Conservation (phyloP, 2,113 vertebrate genomes). For the Nycticryphes semicollaris region DNA sequence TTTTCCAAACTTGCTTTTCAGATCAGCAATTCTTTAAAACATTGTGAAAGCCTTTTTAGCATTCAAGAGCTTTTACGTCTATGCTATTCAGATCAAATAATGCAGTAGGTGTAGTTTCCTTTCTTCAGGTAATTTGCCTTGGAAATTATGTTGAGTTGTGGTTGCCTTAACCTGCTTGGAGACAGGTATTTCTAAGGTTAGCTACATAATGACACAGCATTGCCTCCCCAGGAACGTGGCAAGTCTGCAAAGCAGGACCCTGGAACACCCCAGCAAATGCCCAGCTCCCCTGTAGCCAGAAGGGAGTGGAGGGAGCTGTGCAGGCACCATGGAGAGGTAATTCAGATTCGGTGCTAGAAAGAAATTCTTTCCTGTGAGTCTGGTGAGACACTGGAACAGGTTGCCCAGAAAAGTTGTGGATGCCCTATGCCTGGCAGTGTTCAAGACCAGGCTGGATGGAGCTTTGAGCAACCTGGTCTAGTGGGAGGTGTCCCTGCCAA, state of each 20-base stretch:
- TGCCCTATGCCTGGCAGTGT: no score
- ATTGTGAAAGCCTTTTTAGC: constrained; percentile 16
- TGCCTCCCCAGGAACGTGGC: background rate
- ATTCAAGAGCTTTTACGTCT: constrained; percentile 23
- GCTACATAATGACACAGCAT: background rate
- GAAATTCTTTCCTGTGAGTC: no score
- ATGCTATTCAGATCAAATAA: constrained; percentile 33
- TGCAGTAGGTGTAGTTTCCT: background rate
- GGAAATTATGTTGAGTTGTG: constrained; percentile 5
- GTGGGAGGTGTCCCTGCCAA: no score
- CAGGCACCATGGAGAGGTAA: background rate
- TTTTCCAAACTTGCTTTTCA: constrained; percentile 13
- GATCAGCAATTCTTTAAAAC: constrained; percentile 1
- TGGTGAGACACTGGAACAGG: no score
- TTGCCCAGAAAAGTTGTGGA: no score
- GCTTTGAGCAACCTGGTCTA: no score
- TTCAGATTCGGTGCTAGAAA: no score
- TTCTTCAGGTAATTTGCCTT: constrained; percentile 40
- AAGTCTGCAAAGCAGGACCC: background rate
- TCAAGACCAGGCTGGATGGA: no score
- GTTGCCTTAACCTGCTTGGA: background rate
- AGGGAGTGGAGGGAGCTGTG: background rate
- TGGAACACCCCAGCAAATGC: background rate
- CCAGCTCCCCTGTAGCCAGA: background rate
- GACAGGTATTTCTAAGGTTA: background rate